Evolutionary conservation across 1,140 invertebrate species (phyloP), one percentile per base, ranked within the genome.

Genomic region (Macrocentrus cingulum): DNA sequence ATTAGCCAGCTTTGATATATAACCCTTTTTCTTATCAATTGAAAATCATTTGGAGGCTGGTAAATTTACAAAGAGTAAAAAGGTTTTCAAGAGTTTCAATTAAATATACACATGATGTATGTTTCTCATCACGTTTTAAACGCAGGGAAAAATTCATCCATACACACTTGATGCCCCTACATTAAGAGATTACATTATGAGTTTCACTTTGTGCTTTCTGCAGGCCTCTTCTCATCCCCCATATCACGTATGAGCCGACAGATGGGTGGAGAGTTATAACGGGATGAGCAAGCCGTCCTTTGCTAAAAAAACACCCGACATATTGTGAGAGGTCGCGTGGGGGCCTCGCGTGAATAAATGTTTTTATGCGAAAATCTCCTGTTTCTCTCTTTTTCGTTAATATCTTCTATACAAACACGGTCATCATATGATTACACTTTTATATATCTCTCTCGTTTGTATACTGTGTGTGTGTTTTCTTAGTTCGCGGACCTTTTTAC

Each of bases 151-250:
- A n/a, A n/a, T n/a, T n/a, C n/a, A n/a, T n/a, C n/a, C n/a, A n/a
- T 50, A 36, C 42, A 42, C 42, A 59, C 55, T 51, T 58, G 62
- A 59, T 65, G 56, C 56, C 36, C 13, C 59, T 62, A 63, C 66
- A 67, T 67, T 67, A 67, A 65, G 66, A 67, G 66, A 67, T 67
- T 67, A 67, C 66, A 65, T 67, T 67, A 67, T 65, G 63, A 63
- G 56, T 15, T 67, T 62, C 56, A 61, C 66, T 65, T 63, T 65
- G 61, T 63, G 53, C 52, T 56, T 34, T 29, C 22, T 37, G 45
- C 23, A 37, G n/a, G n/a, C 20, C 32, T 44, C 53, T n/a, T 34
- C 22, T 5, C 32, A 8, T 18, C 23, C 9, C n/a, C 6, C 25
- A 11, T 8, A 11, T 56, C 11, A 16, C 42, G 20, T 19, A 42